A percentile compares a stretch with the other conserved stretches of the same genome.
Evolutionary conservation across 1,140 invertebrate species (phyloP).

Genomic region (Drosophila nikananu): DNA sequence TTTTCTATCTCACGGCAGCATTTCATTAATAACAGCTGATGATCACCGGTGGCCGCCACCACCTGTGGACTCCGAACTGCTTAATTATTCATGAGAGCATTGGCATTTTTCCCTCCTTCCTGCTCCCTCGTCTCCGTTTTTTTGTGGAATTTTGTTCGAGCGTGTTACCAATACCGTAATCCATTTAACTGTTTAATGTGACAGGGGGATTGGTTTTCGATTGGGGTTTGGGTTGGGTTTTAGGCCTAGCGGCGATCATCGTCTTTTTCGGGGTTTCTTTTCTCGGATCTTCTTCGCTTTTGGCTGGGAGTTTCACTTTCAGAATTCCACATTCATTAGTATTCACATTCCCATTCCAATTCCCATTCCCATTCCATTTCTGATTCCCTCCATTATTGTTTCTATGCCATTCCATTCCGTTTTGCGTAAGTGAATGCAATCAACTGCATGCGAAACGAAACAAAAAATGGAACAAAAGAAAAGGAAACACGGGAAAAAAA

Average conservation of each 20-base stretch:
- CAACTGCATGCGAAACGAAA: slow-evolving; percentile 15
- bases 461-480: slow-evolving; percentile 11
- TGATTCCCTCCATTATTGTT: background rate
- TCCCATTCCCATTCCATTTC: slow-evolving; percentile 4
- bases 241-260: slow-evolving; percentile 36
- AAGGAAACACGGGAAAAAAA: slow-evolving; percentile 1
- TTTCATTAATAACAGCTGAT: slow-evolving; percentile 54
- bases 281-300: slow-evolving; percentile 9
- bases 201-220: slow-evolving; percentile 21
- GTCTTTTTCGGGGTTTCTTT: background rate
- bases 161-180: slow-evolving; percentile 75
- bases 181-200: slow-evolving; percentile 72
- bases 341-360: slow-evolving; percentile 13
- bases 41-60: slow-evolving; percentile 20
- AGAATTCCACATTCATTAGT: slow-evolving; percentile 56
- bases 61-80: slow-evolving; percentile 32
- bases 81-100: slow-evolving; percentile 76
- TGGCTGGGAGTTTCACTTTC: slow-evolving; percentile 38
- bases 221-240: slow-evolving; percentile 31
- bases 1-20: slow-evolving; percentile 51
- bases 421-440: slow-evolving; percentile 43
- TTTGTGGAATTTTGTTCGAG: slow-evolving; percentile 34
- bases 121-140: background rate
- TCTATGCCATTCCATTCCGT: slow-evolving; percentile 14
- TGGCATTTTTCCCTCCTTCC: slow-evolving; percentile 6